Base-by-base conservation (phyloP, 2,797 vertebrate genomes). In the Eptatretus atami region DNA sequence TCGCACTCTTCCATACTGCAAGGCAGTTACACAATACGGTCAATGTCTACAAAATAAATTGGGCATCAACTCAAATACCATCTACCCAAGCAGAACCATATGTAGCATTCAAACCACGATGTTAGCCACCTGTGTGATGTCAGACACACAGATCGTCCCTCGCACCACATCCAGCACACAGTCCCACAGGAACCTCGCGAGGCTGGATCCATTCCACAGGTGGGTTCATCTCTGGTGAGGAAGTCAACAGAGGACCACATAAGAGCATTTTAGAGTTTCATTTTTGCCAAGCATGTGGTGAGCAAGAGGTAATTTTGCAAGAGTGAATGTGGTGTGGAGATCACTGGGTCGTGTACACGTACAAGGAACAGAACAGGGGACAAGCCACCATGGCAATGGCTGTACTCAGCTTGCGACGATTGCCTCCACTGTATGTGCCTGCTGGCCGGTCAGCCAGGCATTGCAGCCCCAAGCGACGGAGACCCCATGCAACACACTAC, bases 1-100 rank as follows among this genome's bases (percentile, higher is more conserved):
- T 87, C 83, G 6, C 85, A 87, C 66, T 92, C 84, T 69, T 87
- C 85, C 84, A 85, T 85, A 69, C 86, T 90, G 75, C 54, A 12
- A 63, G 24, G 3, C 31, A 44, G 31, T 44, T 44, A 44, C 31
- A 44, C 31, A 44, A 44, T 44, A 44, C 6, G 2, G 3, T 44
- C 31, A 44, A 44, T 4, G 31, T 44, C 31, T 4, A 44, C 31
- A 44, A 44, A 44, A 44, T 44, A 44, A 44, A 44, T 8, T 8
- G 31, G 31, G 6, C 31, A 44, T 44, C 31, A 44, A 44, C 31
- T 44, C 31, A 44, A 44, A 44, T 44, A 44, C 31, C 31, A 44
- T 44, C 31, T 44, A 44, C 31, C 31, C 31, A 44, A 4, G 31
- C 31, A 44, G 31, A 44, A 44, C 31, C 31, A 44, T 44, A 5